Evolutionary conservation across 37 sponge, comb jelly and placozoan genomes (phyloP), one percentile per base, ranked within the genome.

Genomic region (Eunapius fragilis): DNA sequence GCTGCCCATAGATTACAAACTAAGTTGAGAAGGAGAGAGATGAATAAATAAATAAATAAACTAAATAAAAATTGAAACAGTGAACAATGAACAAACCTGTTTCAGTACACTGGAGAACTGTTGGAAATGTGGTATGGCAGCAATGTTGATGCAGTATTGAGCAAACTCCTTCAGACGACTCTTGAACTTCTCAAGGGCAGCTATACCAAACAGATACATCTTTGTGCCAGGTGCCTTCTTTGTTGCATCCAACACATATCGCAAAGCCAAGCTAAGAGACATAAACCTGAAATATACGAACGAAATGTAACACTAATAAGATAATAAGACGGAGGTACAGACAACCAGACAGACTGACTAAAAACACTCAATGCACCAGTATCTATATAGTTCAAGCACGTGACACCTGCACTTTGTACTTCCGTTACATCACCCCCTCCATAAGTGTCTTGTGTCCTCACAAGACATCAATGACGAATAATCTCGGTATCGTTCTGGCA

Each of bases 101-200:
- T 85, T 87, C 22, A 95, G 78, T 13, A 37, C 24, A 7, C 79
- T 37, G 5, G 99, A 97, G 78, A 99, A 92, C 71, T 89, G 79
- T 14, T 85, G 85, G 89, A 95, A 99, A 90, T 99, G 96, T 26
- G 94, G 94, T 37, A 97, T 94, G 80, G 82, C 82, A 27, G 96
- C 93, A 35, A 99, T 91, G 48, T 89, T 92, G 68, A 71, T 79
- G 80, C 97, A 99, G 79, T 97, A 99, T 85, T 97, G 93, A 34
- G 97, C 85, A 68, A 95, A 95, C 67, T 97, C 99, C 72, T 97
- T 96, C 47, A 99, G 85, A 25, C 97, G 82, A 58, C 68, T 33
- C 76, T 94, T 95, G 82, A 96, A 99, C 84, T 95, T 95, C 79
- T 99, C 98, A 80, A 99, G 85, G 25, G 98, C 97, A 69, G 94